A percentile compares a stretch with the other conserved stretches of the same genome.
Evolutionary conservation across 2,113 vertebrate genomes (phyloP).

Genomic region (Heterotilapia buettikoferi): DNA sequence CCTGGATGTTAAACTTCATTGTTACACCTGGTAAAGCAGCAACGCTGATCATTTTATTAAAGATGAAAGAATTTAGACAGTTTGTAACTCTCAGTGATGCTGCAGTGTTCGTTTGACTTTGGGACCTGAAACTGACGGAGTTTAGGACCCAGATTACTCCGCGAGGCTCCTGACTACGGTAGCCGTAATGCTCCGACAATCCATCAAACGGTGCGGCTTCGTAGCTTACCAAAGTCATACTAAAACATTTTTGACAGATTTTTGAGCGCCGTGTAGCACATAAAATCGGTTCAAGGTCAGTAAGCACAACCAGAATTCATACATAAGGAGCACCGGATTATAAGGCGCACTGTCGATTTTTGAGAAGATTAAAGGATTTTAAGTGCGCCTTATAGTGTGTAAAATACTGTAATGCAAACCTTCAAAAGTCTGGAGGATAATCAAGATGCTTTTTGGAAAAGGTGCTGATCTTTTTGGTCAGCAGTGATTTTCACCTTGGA

Average conservation of each 20-base stretch:
- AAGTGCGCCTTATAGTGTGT: background rate
- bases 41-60: rapidly evolving
- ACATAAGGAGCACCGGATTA: background rate
- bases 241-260: background rate
- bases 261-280: background rate
- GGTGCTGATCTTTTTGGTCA: background rate
- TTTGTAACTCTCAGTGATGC: background rate
- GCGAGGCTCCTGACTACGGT: rapidly evolving
- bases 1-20: background rate
- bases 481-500: background rate
- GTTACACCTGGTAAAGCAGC: background rate
- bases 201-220: rapidly evolving
- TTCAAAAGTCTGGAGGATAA: background rate
- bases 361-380: background rate
- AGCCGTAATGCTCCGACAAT: rapidly evolving
- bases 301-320: background rate
- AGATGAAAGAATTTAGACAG: background rate
- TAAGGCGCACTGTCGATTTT: rapidly evolving
- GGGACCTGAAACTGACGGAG: rapidly evolving
- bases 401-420: background rate
- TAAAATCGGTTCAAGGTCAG: background rate
- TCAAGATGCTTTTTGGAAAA: background rate
- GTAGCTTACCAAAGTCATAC: rapidly evolving
- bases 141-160: rapidly evolving
- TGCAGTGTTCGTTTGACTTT: background rate